Base-by-base conservation (phyloP, 2,888 invertebrate species). In the Horisme vitalbata region DNA sequence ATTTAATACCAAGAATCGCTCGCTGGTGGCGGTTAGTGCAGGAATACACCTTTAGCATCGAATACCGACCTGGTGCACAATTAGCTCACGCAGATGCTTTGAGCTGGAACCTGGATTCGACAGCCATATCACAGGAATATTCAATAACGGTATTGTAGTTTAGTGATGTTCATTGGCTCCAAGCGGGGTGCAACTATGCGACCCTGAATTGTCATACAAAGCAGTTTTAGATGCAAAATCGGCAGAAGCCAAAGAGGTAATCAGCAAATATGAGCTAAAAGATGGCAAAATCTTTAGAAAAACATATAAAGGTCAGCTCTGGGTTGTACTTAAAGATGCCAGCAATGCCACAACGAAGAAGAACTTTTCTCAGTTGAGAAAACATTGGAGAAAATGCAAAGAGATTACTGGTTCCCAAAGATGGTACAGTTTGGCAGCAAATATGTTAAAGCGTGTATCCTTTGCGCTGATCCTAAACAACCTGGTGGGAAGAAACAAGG, bases 381-480 rank as follows among this genome's bases (percentile, higher is more conserved):
- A 23, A 46, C 46, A 2, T 14, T 36, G 9, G 46, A 41, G 8
- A 18, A 18, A 20, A 35, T 36, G 1, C 30, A 15, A 1, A 10
- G 2, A 1, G 11, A 15, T 0, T 84, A 79, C 53, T 83, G 77
- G 76, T 82, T 83, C 33, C 68, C 70, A 0, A 55, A 65, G 4
- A 78, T 82, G 75, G 58, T 59, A 33, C 39, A 56, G 0, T 79
- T 72, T 27, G 68, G 78, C 0, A 63, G 64, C 10, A 47, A 46
- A 21, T 46, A 46, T 14, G 46, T 46, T 2, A 15, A 9, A 1
- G 10, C 47, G 1, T 47, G 47, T 20, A 11, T 43, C 2, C 12
- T 30, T n/a, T 48, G 46, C 10, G 46, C 46, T 0, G 14, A 14
- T 14, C 8, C 20, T n/a, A 46, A 46, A 14, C 7, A 14, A 7